Conservation (phyloP, 2,888 invertebrate species). For the Shargacucullia verbasci region DNA sequence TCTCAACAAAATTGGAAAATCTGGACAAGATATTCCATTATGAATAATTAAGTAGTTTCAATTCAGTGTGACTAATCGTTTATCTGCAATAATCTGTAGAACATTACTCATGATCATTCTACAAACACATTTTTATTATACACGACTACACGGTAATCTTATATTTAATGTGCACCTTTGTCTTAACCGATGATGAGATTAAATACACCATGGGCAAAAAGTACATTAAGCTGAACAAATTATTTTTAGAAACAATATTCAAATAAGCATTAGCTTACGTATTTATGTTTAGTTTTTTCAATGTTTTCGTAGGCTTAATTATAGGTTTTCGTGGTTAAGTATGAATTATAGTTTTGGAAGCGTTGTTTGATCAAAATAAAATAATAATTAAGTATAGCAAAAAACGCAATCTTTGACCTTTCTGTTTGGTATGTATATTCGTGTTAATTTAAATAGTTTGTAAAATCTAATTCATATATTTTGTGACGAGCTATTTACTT, state of each 20-base stretch:
- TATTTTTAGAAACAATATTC: conserved; percentile 22
- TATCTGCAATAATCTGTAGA: conserved; percentile 23
- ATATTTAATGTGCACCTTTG: conserved; percentile 23
- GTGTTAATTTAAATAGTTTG: conserved; percentile 14
- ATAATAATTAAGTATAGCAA: conserved; percentile 21
- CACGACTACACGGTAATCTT: conserved; percentile 10
- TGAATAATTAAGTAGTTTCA: conserved; percentile 30
- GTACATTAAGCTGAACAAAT: conserved; percentile 4
- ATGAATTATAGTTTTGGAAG: conserved; percentile 26
- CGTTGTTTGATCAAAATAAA: conserved; percentile 21
- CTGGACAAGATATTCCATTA: conserved; percentile 41
- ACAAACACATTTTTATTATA: background rate
- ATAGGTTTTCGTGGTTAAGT: conserved; percentile 21
- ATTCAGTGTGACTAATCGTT: conserved; percentile 42
- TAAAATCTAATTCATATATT: background rate
- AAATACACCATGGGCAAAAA: conserved; percentile 16
- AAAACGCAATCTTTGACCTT: conserved; percentile 12
- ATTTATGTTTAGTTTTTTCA: conserved; percentile 6
- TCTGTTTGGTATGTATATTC: conserved; percentile 1
- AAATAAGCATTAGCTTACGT: background rate
- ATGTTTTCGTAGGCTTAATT: conserved; percentile 37
- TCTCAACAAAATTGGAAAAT: conserved; percentile 38
- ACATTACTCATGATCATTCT: conserved; percentile 18
- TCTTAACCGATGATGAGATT: conserved; percentile 19
- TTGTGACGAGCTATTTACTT: conserved; percentile 14